Evolutionary conservation across 1,140 invertebrate species (phyloP), one percentile per base, ranked within the genome.

Genomic region (Pogonomyrmex barbatus): DNA sequence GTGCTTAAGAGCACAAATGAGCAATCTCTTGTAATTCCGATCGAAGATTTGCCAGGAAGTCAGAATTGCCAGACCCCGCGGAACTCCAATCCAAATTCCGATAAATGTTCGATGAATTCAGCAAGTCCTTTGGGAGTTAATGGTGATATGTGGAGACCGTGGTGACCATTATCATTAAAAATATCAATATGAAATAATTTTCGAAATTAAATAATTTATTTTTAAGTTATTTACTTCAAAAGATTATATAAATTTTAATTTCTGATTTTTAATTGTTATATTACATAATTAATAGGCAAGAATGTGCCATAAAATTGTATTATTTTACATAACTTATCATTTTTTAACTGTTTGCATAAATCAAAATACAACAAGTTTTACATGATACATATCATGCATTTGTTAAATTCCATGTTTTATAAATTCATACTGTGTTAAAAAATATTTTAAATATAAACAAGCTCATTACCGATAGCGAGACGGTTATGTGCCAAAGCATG

Each of bases 141-240:
- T 68, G 93, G 93, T 5, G 95, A 95, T 79, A 95, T 95, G 95
- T 95, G 95, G 95, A 92, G 95, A 75, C 95, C 95, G 0, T 95
- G 95, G 95, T 95, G 89, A 95, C 91, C 47, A 24, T 50, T 60
- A 36, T 75, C 39, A 6, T 5, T 8, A 24, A 73, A 58, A 82
- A 36, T 70, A 63, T 33, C n/a, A 12, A 12, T 45, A 8, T 45
- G 10, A 36, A 63, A n/a, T 36, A 78, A 24, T 24, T 47, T 36
- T 6, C 33, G 3, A 77, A 63, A 78, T 42, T 65, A 5, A 36
- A 45, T 2, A 4, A 77, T 36, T 24, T 63, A 62, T 12, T 78
- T 65, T 33, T 9, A 2, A 47, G 42, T 45, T 45, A 68, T 81
- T 42, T 17, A 54, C 0, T n/a, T 42, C 33, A 42, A 70, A 33